Evolutionary conservation across 2,888 invertebrate genomes (phyloP).

Genomic region (Chorisops tibialis): DNA sequence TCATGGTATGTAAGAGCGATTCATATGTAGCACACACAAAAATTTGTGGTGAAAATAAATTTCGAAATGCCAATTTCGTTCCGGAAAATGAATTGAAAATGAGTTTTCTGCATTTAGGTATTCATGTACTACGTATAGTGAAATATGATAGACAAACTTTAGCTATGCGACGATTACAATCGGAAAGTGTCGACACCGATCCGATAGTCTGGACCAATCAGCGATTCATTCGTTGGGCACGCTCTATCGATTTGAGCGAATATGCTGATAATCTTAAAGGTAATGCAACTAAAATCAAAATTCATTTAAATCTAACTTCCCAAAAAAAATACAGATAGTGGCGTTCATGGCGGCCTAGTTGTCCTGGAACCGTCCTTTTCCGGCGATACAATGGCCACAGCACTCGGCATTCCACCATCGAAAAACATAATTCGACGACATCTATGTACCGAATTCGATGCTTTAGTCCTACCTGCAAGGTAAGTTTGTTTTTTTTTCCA

Average conservation of each 20-base stretch:
- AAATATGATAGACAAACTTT: constrained; percentile 89
- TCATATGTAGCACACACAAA: too few species aligned
- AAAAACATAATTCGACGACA: constrained; percentile 92
- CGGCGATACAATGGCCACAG: constrained; percentile 91
- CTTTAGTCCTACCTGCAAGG: constrained; percentile 90
- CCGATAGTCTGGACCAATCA: constrained; percentile 96
- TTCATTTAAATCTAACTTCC: background rate
- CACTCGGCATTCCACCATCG: constrained; percentile 85
- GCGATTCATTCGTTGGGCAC: constrained; percentile 89
- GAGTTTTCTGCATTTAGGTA: constrained; percentile 46
- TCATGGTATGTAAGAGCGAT: constrained; percentile 60
- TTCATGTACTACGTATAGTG: constrained; percentile 86
- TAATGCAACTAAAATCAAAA: constrained; percentile 43
- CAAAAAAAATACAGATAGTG: constrained; percentile 85
- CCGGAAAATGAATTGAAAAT: too few species aligned
- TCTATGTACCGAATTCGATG: constrained; percentile 85
- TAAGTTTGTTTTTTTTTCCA: constrained; percentile 53
- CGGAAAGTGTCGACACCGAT: constrained; percentile 84
- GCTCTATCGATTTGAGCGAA: constrained; percentile 89
- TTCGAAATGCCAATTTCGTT: too few species aligned
- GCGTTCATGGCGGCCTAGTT: constrained; percentile 91
- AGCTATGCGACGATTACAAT: constrained; percentile 81
- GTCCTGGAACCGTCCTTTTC: constrained; percentile 92
- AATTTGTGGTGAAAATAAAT: constrained; percentile 8
- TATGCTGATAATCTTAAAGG: constrained; percentile 91